Percentiles rank a stretch among this genome's conserved stretches.
phyloP scores from a whole-genome alignment of 2,888 invertebrate species.

The Pheosia tremula region DNA sequence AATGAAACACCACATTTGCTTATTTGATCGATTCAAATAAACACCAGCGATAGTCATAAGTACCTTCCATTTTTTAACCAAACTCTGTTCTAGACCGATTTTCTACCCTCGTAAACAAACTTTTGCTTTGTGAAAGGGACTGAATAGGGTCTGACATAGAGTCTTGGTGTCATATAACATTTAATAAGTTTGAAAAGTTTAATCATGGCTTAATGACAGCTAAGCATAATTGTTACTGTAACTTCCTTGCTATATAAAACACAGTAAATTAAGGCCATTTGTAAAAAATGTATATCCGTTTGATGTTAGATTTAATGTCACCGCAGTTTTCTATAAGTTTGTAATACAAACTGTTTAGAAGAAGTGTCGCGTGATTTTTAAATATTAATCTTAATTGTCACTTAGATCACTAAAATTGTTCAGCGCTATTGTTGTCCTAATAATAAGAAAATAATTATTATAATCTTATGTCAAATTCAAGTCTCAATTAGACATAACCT shows the following conservation, averaged over 20 bases:
- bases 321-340: slow-evolving; percentile 30
- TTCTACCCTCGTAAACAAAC: too few species aligned
- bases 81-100: too few species aligned
- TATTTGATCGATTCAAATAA: too few species aligned
- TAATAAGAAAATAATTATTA: slow-evolving; percentile 26
- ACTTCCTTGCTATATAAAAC: not conserved
- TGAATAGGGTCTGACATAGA: too few species aligned
- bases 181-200: not conserved
- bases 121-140: too few species aligned
- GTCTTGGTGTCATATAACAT: not conserved
- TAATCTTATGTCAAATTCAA: slow-evolving; percentile 19
- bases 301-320: slow-evolving; percentile 23
- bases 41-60: too few species aligned
- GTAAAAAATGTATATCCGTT: slow-evolving; percentile 24
- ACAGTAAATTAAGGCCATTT: slow-evolving; percentile 10
- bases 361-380: slow-evolving; percentile 12
- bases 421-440: slow-evolving; percentile 33
- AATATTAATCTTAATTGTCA: slow-evolving; percentile 21
- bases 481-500: slow-evolving; percentile 19
- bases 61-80: too few species aligned
- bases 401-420: slow-evolving; percentile 34
- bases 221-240: not conserved
- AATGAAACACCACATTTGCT: too few species aligned
- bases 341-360: slow-evolving; percentile 27
- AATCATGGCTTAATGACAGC: not conserved